These are phyloP conservation scores for Leptogaster cylindrica DNA, from an alignment of 2,888 invertebrate genomes.

Conservation along the genomic window DNA sequence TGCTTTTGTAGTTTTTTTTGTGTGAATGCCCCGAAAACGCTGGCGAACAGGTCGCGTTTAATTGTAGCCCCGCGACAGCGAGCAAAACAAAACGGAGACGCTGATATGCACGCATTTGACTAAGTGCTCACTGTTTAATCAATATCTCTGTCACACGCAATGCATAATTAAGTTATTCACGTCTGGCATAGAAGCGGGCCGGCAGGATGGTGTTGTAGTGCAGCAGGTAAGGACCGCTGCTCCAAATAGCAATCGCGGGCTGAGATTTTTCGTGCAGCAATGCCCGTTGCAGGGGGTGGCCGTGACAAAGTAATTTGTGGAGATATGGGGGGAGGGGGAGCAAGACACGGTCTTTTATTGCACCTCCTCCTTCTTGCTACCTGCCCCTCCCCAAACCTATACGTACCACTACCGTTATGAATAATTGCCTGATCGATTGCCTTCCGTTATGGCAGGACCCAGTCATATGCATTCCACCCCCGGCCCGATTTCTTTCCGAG, in stretches of 20 bases:
- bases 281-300: neutral
- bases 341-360: too few species aligned
- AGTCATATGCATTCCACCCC: constrained; percentile 9
- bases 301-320: constrained; percentile 31
- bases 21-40: constrained; percentile 10
- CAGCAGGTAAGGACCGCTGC: constrained; percentile 1
- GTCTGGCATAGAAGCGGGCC: constrained; percentile 39
- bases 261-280: constrained; percentile 7
- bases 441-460: constrained; percentile 18
- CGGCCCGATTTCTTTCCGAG: neutral
- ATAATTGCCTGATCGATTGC: constrained; percentile 38
- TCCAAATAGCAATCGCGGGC: constrained; percentile 9
- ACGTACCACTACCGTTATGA: constrained; percentile 31
- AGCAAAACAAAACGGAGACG: constrained; percentile 40
- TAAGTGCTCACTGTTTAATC: constrained; percentile 53
- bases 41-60: constrained; percentile 21
- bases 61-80: constrained; percentile 38
- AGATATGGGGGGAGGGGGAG: too few species aligned
- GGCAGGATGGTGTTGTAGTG: neutral
- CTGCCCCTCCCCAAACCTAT: constrained; percentile 3
- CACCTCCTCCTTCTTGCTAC: neutral
- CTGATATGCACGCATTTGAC: constrained; percentile 52
- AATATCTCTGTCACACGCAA: constrained; percentile 52
- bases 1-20: constrained; percentile 14
- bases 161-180: constrained; percentile 52